These are phyloP conservation scores for Syngnathus floridae DNA, from an alignment of 2,113 vertebrate genomes.

Conservation along the genomic window DNA sequence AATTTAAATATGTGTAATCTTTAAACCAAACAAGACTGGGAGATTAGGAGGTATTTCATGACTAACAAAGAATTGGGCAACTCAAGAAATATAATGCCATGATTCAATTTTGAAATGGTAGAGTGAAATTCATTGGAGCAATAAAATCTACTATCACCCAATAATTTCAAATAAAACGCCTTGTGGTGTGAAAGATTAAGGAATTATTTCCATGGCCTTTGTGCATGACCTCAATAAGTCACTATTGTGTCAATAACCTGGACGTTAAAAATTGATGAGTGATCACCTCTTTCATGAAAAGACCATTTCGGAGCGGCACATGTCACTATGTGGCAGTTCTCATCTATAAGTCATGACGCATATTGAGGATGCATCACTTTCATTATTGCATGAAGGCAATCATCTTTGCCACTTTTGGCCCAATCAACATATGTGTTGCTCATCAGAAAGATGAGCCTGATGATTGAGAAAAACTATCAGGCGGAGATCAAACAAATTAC, in stretches of 20 bases:
- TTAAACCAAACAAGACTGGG: constrained; percentile 38
- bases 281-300: constrained; percentile 51
- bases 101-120: constrained; percentile 42
- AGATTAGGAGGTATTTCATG: constrained; percentile 44
- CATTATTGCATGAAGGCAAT: constrained; percentile 29
- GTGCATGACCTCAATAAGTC: constrained; percentile 66
- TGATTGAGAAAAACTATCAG: constrained; percentile 36
- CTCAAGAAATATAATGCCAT: constrained; percentile 38
- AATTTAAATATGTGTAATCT: constrained; percentile 67
- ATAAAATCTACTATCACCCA: constrained; percentile 25
- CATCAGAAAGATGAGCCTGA: constrained; percentile 11
- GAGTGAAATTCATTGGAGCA: constrained; percentile 15
- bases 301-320: constrained; percentile 34
- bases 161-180: constrained; percentile 37
- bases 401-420: constrained; percentile 14
- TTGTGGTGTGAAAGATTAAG: constrained; percentile 35
- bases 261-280: constrained; percentile 73
- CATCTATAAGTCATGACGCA: constrained; percentile 49
- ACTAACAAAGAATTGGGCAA: constrained; percentile 27
- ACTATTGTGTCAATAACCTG: constrained; percentile 64
- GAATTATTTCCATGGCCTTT: constrained; percentile 64
- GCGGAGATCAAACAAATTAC: constrained; percentile 20
- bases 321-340: constrained; percentile 44
- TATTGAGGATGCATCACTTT: constrained; percentile 32
- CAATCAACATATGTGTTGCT: constrained; percentile 37